phyloP scores from a whole-genome alignment of 2,888 invertebrate genomes.

The Conchocele bisecta region DNA sequence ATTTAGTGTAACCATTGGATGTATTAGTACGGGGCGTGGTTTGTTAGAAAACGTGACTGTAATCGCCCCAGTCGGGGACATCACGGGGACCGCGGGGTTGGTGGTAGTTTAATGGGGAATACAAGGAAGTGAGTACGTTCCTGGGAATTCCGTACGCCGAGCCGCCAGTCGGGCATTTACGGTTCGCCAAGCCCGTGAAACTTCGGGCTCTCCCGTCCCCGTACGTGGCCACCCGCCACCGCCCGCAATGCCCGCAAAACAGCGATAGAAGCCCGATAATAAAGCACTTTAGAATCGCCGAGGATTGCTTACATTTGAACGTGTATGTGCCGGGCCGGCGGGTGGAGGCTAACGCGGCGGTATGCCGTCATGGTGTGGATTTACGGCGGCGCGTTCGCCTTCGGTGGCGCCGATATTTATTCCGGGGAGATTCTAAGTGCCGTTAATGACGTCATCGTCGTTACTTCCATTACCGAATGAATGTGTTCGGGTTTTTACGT shows the following conservation, averaged over 20 bases:
- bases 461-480: conserved; percentile 96
- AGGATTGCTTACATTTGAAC: conserved; percentile 97
- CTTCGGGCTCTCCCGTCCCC: neutral
- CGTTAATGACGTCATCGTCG: conserved; percentile 94
- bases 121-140: conserved; percentile 8
- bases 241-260: conserved; percentile 49
- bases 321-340: conserved; percentile 95
- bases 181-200: conserved; percentile 34
- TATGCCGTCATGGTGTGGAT: conserved; percentile 94
- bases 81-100: no score
- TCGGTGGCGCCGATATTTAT: conserved; percentile 88
- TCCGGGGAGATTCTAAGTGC: conserved; percentile 89
- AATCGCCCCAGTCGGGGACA: no score
- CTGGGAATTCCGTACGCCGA: conserved; percentile 52
- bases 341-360: no score
- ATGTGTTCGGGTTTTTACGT: conserved; percentile 94
- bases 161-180: conserved; percentile 22
- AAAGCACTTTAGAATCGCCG: conserved; percentile 85
- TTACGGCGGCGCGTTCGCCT: conserved; percentile 96
- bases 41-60: no score
- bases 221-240: conserved; percentile 40
- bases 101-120: conserved; percentile 25
- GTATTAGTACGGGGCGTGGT: no score
- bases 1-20: no score
- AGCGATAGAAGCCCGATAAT: conserved; percentile 1